A percentile compares a stretch with the other conserved stretches of the same genome.
Conservation (phyloP, 2,113 vertebrate species). For the Murina feae region DNA sequence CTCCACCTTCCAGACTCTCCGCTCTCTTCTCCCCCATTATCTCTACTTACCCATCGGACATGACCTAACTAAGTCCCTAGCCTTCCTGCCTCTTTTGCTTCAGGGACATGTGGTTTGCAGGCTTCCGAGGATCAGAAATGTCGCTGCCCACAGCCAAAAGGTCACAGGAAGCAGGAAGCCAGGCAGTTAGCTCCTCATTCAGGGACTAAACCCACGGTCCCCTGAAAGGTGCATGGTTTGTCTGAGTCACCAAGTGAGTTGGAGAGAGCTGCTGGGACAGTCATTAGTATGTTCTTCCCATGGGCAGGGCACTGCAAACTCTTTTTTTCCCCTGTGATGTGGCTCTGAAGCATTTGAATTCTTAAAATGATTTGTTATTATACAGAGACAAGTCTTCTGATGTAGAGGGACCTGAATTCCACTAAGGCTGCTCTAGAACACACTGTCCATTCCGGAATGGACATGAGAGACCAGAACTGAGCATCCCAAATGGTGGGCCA, state of each 20-base stretch:
- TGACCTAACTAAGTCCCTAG: not conserved
- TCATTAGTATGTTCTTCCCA: not conserved
- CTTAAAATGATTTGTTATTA: not conserved
- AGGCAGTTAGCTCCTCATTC: not conserved
- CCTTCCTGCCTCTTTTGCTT: too few species aligned
- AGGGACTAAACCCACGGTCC: not conserved
- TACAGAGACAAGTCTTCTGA: not conserved
- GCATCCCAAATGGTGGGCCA: not conserved
- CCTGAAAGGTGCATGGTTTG: not conserved
- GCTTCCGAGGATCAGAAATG: not conserved
- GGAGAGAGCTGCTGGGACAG: not conserved
- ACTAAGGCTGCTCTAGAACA: not conserved
- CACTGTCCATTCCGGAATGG: not conserved
- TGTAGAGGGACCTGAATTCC: not conserved
- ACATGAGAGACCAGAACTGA: not conserved
- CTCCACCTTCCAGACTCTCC: not conserved
- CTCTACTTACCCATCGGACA: too few species aligned
- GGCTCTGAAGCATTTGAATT: not conserved
- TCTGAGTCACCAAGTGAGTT: not conserved
- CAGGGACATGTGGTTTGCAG: not conserved
- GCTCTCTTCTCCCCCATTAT: not conserved
- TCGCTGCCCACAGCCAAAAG: not conserved
- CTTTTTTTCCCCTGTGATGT: not conserved
- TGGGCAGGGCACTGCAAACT: not conserved
- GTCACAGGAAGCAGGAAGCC: not conserved